These are phyloP conservation scores for Clarias batrachus DNA, from an alignment of 2,113 vertebrate species.

Conservation along the genomic window DNA sequence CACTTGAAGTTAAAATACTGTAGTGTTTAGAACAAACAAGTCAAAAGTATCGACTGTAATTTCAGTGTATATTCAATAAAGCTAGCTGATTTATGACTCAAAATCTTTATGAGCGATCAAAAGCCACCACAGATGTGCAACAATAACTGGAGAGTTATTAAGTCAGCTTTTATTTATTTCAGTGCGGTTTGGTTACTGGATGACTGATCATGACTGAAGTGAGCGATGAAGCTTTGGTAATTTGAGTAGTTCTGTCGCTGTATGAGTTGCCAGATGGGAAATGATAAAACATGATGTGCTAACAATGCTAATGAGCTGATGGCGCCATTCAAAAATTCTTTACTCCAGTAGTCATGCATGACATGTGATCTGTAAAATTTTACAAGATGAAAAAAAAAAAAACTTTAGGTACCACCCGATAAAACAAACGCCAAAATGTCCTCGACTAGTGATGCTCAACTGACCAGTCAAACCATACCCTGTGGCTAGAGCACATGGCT, in stretches of 20 bases:
- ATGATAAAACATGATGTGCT: not conserved
- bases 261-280: not conserved
- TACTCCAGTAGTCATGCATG: not conserved
- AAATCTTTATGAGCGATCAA: not conserved
- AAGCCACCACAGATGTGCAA: not conserved
- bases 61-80: not conserved
- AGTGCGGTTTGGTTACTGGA: not conserved
- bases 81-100: not conserved
- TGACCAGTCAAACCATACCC: no score
- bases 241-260: not conserved
- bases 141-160: not conserved
- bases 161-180: not conserved
- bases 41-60: not conserved
- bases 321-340: not conserved
- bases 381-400: not conserved
- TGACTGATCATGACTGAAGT: not conserved
- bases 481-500: no score
- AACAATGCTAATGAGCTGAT: not conserved
- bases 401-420: not conserved
- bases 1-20: not conserved
- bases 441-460: not conserved
- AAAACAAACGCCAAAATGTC: not conserved
- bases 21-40: no score
- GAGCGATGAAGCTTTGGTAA: not conserved
- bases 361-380: not conserved